A percentile compares a stretch with the other conserved stretches of the same genome.
phyloP scores from a whole-genome alignment of 2,113 vertebrate genomes.

The Orcinus orca region DNA sequence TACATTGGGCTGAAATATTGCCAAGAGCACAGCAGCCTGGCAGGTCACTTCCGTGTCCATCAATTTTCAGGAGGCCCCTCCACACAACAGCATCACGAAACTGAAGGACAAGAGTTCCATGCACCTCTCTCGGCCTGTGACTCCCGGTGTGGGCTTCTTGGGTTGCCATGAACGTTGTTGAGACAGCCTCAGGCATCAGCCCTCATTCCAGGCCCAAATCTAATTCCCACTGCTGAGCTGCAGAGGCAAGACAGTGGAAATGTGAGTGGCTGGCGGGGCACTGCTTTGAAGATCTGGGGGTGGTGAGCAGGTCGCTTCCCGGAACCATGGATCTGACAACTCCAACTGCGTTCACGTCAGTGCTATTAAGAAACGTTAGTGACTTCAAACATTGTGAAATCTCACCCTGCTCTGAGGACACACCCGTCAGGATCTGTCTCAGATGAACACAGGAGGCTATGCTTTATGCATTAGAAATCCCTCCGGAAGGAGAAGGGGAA shows the following conservation, averaged over 20 bases:
- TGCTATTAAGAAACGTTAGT: not conserved
- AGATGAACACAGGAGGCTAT: not conserved
- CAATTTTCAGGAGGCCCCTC: not conserved
- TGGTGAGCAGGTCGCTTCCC: not conserved
- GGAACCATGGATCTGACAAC: not conserved
- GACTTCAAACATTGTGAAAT: slow-evolving; percentile 13
- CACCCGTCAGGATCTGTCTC: not conserved
- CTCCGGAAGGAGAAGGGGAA: not conserved
- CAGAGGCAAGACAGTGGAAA: not conserved
- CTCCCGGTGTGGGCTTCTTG: fast-evolving
- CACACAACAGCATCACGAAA: not conserved
- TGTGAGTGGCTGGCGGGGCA: not conserved
- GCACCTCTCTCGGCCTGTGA: not conserved
- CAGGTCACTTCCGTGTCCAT: not conserved
- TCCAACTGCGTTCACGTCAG: slow-evolving; percentile 1
- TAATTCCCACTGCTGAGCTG: not conserved
- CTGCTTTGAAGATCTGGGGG: not conserved
- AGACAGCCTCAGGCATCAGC: not conserved
- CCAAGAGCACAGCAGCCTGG: too few species aligned
- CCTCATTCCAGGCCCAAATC: not conserved
- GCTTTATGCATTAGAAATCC: not conserved
- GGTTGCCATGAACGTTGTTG: fast-evolving
- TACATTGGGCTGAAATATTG: not conserved
- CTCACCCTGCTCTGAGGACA: not conserved
- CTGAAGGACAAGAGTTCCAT: not conserved